Percentiles rank a stretch among this genome's conserved stretches.
Conservation (phyloP, 2,888 invertebrate species). For the Caenorhabditis angaria region DNA sequence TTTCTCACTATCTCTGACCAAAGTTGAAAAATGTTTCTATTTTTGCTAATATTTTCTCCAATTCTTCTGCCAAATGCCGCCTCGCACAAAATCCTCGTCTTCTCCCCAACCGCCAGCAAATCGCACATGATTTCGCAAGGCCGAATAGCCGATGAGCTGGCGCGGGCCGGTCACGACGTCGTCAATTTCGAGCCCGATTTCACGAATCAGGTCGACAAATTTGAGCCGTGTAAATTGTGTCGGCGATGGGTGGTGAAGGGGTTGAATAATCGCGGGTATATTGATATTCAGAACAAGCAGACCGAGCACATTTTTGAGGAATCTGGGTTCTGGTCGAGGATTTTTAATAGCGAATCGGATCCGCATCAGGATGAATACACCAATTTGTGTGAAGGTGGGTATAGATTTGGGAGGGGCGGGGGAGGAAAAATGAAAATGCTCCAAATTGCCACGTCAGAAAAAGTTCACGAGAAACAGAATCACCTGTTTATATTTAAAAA, state of each 20-base stretch:
- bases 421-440: neutral
- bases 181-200: conserved; percentile 54
- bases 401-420: neutral
- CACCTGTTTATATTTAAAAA: no score
- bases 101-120: conserved; percentile 48
- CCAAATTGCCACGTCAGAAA: no score
- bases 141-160: conserved; percentile 60
- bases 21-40: neutral
- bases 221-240: conserved; percentile 34
- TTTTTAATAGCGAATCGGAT: conserved; percentile 25
- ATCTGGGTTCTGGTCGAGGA: conserved; percentile 20
- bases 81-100: conserved; percentile 47
- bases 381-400: conserved; percentile 31
- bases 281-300: conserved; percentile 24
- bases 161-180: conserved; percentile 61
- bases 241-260: conserved; percentile 44
- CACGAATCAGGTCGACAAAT: conserved; percentile 38
- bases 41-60: neutral
- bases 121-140: conserved; percentile 61
- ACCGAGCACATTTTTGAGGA: conserved; percentile 26
- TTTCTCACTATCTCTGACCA: no score
- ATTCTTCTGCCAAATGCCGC: neutral
- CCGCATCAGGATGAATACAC: conserved; percentile 36
- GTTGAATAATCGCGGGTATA: conserved; percentile 24
- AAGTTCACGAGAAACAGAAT: no score